Conservation (phyloP, 2,888 invertebrate genomes). For the Nomada fucata region DNA sequence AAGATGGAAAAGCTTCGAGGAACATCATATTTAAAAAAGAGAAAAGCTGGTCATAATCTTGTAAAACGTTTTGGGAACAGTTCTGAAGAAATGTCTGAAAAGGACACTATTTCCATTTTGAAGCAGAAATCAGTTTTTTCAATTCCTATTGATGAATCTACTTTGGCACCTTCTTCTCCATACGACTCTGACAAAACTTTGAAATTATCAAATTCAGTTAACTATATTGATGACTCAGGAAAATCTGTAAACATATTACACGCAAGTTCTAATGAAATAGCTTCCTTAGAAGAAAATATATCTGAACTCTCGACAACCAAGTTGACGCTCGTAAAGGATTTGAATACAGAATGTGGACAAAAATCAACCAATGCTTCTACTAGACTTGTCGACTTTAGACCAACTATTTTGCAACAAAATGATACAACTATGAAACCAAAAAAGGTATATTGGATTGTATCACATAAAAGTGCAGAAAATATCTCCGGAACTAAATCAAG, state of each 20-base stretch:
- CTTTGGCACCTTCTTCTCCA: background rate
- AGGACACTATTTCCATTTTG: background rate
- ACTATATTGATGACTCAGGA: background rate
- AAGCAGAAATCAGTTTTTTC: background rate
- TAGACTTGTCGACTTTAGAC: background rate
- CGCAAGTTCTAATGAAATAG: background rate
- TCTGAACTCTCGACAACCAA: background rate
- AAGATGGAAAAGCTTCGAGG: background rate
- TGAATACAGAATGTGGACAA: background rate
- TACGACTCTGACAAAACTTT: background rate
- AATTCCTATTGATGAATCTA: background rate
- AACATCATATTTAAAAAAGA: background rate
- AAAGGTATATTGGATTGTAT: background rate
- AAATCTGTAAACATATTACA: background rate
- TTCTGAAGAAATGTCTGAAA: background rate
- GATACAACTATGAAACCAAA: background rate
- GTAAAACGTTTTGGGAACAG: background rate
- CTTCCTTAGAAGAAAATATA: background rate
- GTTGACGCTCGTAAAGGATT: background rate
- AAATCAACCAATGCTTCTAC: background rate
- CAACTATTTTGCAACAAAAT: background rate
- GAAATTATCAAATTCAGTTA: background rate
- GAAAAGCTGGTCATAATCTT: background rate
- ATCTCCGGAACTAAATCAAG: background rate
- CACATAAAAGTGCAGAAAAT: background rate